Conservation (phyloP, 2,113 vertebrate genomes). For the Sapayoa aenigma region DNA sequence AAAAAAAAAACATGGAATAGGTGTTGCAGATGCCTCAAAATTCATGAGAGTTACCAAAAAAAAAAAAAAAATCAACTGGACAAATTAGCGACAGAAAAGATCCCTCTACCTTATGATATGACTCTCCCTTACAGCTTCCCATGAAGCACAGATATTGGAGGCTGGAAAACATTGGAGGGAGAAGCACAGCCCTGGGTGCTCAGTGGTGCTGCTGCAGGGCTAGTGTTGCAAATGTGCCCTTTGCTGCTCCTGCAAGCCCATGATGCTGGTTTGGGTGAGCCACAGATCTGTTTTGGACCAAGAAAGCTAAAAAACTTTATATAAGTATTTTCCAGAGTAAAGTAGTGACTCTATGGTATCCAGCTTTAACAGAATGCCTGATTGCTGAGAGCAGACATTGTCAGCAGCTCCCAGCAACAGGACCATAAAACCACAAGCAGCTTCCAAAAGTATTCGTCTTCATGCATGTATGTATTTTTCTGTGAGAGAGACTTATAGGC, state of each 20-base stretch:
- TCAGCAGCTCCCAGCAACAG: background rate
- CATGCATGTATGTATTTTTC: background rate
- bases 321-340: background rate
- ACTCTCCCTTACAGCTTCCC: background rate
- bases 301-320: background rate
- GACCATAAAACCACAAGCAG: background rate
- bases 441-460: background rate
- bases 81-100: background rate
- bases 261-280: background rate
- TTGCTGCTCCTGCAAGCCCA: background rate
- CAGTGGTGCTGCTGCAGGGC: background rate
- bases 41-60: background rate
- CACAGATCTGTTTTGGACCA: accelerated
- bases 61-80: background rate
- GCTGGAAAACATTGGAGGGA: background rate
- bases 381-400: background rate
- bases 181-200: background rate
- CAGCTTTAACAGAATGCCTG: background rate
- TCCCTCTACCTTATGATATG: accelerated
- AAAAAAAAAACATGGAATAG: background rate
- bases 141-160: background rate
- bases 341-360: background rate
- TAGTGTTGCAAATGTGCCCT: background rate
- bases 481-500: background rate
- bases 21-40: background rate